Base-by-base conservation (phyloP, 2,888 invertebrate genomes). In the Dioctria linearis region DNA sequence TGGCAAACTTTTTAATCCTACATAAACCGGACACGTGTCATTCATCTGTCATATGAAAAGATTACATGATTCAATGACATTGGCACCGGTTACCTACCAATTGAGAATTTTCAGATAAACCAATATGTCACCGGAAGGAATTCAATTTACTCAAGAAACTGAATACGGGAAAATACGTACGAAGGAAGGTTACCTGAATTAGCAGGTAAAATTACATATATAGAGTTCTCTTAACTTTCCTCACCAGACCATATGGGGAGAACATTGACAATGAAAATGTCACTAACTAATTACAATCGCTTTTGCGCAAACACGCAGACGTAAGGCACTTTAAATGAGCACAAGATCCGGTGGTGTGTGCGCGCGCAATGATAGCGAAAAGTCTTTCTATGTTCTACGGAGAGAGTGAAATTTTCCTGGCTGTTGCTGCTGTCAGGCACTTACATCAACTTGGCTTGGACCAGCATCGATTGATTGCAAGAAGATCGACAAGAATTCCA, bases 401-500 rank as follows among this genome's bases (percentile, higher is more conserved):
- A 59, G 75, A 75, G 75, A 75, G 75, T 75, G 75, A 75, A 75
- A 75, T 75, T 75, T 75, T 75, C 75, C 46, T 75, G 75, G 4
- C 75, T 42, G 43, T 40, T 61, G 61, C 59, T 59, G 8, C 5
- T 13, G 61, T 75, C 75, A 75, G 40, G 37, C 43, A 61, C 59
- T 75, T 75, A 43, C 61, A 37, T 42, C 61, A 43, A 59, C 25
- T 25, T 61, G 75, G 42, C 75, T 59, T 61, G 75, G 59, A 75
- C 75, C 61, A 40, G 13, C 37, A 40, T 59, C 79, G 61, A 79
- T 81, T 81, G 81, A 81, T 73, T 51, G 65, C 75, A 79, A 71
- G 79, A 81, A 79, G 81, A 81, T 79, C 79, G 81, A 81, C 79
- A 81, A 81, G 81, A 81, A 79, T 75, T 79, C 75, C 81, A 73